Evolutionary conservation across 2,113 vertebrate genomes (phyloP).

Genomic region (Entomyzon cyanotis): DNA sequence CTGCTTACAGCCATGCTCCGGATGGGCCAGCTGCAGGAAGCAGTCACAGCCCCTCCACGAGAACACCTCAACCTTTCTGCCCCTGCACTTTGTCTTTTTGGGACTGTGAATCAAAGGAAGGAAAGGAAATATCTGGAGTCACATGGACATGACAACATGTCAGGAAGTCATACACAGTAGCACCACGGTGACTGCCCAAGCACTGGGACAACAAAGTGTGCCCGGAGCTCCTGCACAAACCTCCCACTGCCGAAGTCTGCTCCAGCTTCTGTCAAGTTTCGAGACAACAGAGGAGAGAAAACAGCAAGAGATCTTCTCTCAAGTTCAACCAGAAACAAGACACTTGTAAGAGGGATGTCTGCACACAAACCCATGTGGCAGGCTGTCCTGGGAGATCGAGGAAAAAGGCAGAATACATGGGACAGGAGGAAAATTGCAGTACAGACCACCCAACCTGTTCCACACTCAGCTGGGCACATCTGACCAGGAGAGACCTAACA

Average conservation of each 20-base stretch:
- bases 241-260: background rate
- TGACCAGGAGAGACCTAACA: accelerated
- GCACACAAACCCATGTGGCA: background rate
- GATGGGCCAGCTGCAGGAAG: background rate
- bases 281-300: background rate
- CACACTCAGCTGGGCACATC: background rate
- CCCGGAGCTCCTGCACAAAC: background rate
- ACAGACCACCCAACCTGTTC: background rate
- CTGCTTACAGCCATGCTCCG: background rate
- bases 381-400: background rate
- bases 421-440: background rate
- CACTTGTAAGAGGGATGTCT: background rate
- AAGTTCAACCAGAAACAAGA: background rate
- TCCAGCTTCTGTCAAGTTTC: background rate
- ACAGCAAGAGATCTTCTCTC: background rate
- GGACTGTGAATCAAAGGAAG: background rate
- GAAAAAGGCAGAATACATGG: background rate
- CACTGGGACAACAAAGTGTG: background rate
- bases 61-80: background rate
- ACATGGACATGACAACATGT: background rate
- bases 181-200: background rate
- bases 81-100: background rate
- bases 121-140: background rate
- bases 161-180: background rate
- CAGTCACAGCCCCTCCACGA: accelerated